Base-by-base conservation (phyloP, 1,140 invertebrate species). In the Anastrepha obliqua region DNA sequence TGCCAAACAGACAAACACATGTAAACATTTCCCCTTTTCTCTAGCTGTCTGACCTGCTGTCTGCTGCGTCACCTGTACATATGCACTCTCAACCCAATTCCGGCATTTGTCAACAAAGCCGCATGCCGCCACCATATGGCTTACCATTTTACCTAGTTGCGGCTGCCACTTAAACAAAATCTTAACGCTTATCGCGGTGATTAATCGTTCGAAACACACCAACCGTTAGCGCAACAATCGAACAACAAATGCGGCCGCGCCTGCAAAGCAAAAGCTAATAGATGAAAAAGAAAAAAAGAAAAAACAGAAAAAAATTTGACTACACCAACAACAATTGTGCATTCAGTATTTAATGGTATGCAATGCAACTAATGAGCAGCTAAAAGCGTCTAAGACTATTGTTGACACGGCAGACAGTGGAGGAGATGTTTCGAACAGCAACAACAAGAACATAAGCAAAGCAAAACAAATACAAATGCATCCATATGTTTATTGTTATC, bases 341-440 rank as follows among this genome's bases (percentile, higher is more conserved):
- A 15, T 62, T 17, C 13, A 62, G 4, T 39, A 29, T 67, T 39
- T 67, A 67, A 67, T 67, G 64, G 64, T 29, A 67, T 67, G 51
- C 74, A 81, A 55, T 81, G 47, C 74, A 51, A 81, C 74, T 81
- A 81, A 81, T 81, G 74, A 81, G 47, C 74, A 81, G 13, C 74
- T 81, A 81, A 81, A 81, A 81, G n/a, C 74, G 9, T 55, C 74
- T 13, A 81, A 39, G 74, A 29, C 47, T 55, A 3, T 20, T 58
- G 44, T 81, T 81, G 74, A 81, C 74, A 81, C 1, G 15, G 15
- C 70, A 1, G 20, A 64, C 7, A 13, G 15, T 11, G n/a, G 0
- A 5, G 0, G n/a, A 9, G 17, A 8, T 11, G 47, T 6, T 47
- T 47, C 17, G 15, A n/a, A 44, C 42, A 15, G 29, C 67, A 44